Evolutionary conservation across 2,113 vertebrate genomes (phyloP).

Genomic region (Lontra canadensis): DNA sequence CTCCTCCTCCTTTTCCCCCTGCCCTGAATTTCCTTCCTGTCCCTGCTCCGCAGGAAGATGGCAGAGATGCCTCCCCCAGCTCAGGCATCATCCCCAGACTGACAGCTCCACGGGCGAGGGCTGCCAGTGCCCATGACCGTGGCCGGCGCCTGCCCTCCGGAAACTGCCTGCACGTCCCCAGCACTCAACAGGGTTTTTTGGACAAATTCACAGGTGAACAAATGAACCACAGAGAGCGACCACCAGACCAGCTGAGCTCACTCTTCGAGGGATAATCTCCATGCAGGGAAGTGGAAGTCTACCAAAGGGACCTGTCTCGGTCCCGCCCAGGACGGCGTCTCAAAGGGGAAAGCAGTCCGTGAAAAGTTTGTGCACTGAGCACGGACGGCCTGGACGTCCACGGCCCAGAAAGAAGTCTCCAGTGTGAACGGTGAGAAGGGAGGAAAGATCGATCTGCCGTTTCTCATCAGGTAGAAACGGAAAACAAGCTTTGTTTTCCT

Average conservation of each 20-base stretch:
- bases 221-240: neutral
- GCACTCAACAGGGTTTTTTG: neutral
- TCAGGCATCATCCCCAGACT: no score
- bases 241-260: neutral
- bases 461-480: constrained; percentile 77
- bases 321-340: neutral
- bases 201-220: neutral
- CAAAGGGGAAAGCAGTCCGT: constrained; percentile 7
- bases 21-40: neutral
- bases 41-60: neutral
- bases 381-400: constrained; percentile 79
- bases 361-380: constrained; percentile 73
- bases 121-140: neutral
- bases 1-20: neutral
- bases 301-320: neutral
- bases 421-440: constrained; percentile 81
- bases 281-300: neutral
- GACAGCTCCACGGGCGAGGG: neutral
- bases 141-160: rapidly evolving
- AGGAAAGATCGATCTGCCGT: constrained; percentile 82
- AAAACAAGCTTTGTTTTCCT: constrained; percentile 82
- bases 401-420: constrained; percentile 83
- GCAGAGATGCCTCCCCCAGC: neutral
- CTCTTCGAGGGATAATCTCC: neutral
- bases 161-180: neutral